These are phyloP conservation scores for Chiloscyllium punctatum DNA, from an alignment of 2,797 vertebrate species.

Conservation along the genomic window DNA sequence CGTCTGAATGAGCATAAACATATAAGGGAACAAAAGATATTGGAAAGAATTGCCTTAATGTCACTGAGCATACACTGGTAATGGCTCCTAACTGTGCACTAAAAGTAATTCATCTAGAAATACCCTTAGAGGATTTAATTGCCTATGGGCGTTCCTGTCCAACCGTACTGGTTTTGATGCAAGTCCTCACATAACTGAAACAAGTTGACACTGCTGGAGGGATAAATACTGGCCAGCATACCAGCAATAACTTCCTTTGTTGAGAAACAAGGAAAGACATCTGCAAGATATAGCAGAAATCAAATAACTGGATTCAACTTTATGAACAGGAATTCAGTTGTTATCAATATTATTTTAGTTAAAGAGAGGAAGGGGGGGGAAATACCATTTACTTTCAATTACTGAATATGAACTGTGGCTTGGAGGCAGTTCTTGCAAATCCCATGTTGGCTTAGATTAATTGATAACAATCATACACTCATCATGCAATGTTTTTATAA, in stretches of 20 bases:
- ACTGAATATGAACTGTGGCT: background rate
- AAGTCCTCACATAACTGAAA: too few species aligned
- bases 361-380: background rate
- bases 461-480: background rate
- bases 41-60: too few species aligned
- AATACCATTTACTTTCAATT: background rate
- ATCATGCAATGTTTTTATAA: background rate
- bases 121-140: too few species aligned
- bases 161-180: too few species aligned
- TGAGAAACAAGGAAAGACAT: background rate
- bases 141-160: too few species aligned
- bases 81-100: too few species aligned
- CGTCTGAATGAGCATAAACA: too few species aligned
- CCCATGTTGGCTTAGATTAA: background rate
- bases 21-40: too few species aligned
- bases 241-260: background rate
- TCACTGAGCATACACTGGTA: too few species aligned
- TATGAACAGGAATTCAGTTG: background rate
- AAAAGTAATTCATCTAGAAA: too few species aligned
- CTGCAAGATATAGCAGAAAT: background rate
- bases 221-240: background rate
- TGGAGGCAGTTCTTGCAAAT: background rate
- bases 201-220: too few species aligned
- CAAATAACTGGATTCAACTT: background rate
- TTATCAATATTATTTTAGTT: background rate